A percentile compares a stretch with the other conserved stretches of the same genome.
These are phyloP conservation scores for Zaprionus africanus DNA, from an alignment of 1,140 invertebrate genomes.

Conservation along the genomic window DNA sequence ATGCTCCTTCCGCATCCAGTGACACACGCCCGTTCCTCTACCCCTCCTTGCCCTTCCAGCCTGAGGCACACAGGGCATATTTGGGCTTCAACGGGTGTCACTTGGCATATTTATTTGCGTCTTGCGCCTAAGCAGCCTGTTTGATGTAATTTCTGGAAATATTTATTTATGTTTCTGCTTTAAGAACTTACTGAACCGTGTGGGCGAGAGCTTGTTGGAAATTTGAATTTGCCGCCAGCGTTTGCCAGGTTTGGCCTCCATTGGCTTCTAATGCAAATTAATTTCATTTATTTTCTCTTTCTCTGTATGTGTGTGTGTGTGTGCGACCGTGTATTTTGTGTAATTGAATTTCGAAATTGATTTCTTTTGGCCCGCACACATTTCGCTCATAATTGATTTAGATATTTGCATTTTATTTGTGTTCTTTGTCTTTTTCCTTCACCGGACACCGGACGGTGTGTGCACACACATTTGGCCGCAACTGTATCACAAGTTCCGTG, in stretches of 20 bases:
- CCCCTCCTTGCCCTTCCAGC: neutral
- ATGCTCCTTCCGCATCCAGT: neutral
- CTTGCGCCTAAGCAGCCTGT: conserved; percentile 53
- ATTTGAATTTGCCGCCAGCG: conserved; percentile 29
- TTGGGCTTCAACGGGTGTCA: conserved; percentile 44
- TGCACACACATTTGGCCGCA: neutral
- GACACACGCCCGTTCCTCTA: neutral
- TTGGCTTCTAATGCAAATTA: conserved; percentile 39
- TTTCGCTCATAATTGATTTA: conserved; percentile 39
- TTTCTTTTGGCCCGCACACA: conserved; percentile 24
- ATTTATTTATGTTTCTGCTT: conserved; percentile 61
- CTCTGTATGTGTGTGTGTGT: neutral
- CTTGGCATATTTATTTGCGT: conserved; percentile 53
- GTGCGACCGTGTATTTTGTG: conserved; percentile 21
- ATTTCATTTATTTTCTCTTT: conserved; percentile 29
- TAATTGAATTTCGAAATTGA: conserved; percentile 52
- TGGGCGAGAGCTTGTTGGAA: conserved; percentile 26
- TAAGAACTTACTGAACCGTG: conserved; percentile 25
- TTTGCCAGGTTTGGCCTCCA: conserved; percentile 6
- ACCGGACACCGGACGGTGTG: neutral
- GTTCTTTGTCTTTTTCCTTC: neutral
- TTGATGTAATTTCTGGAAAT: conserved; percentile 68
- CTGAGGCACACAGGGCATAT: neutral
- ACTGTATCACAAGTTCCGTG: conserved; percentile 51
- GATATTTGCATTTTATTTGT: conserved; percentile 35